A percentile compares a stretch with the other conserved stretches of the same genome.
These are phyloP conservation scores for Grapholita molesta DNA, from an alignment of 1,140 invertebrate genomes.

Conservation along the genomic window DNA sequence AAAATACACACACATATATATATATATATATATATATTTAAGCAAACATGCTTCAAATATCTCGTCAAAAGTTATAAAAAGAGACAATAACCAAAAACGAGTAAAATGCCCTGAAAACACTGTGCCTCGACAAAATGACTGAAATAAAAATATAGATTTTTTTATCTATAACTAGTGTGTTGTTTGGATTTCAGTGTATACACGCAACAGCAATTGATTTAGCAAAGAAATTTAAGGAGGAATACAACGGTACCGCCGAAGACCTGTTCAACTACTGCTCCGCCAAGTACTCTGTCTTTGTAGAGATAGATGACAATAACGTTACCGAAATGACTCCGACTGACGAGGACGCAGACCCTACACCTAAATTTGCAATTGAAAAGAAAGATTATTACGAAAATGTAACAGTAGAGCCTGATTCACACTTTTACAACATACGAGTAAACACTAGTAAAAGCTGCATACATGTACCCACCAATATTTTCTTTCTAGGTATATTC, in stretches of 20 bases:
- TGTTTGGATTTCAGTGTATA: conserved; percentile 82
- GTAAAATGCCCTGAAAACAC: too few relatives aligned
- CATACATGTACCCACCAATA: conserved; percentile 96
- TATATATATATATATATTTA: too few relatives aligned
- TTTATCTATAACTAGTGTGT: too few relatives aligned
- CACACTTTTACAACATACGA: conserved; percentile 90
- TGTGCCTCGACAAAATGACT: too few relatives aligned
- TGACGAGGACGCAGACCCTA: conserved; percentile 20
- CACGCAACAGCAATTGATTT: conserved; percentile 82
- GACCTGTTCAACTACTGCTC: conserved; percentile 82
- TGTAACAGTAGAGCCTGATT: conserved; percentile 83
- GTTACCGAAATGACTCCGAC: conserved; percentile 23
- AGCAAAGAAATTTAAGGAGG: conserved; percentile 80
- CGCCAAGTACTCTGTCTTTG: conserved; percentile 82
- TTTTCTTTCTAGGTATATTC: conserved; percentile 88
- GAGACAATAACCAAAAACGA: too few relatives aligned
- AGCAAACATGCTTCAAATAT: too few relatives aligned
- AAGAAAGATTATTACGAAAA: conserved; percentile 72
- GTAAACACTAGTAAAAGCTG: conserved; percentile 92
- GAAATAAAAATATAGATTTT: too few relatives aligned
- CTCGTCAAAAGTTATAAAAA: too few relatives aligned
- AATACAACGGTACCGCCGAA: conserved; percentile 48
- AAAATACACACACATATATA: too few relatives aligned
- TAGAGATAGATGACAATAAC: conserved; percentile 37
- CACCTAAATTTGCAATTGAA: conserved; percentile 47